Evolutionary conservation across 2,797 vertebrate genomes (phyloP), one percentile per base, ranked within the genome.

Genomic region (Limnodromus scolopaceus): DNA sequence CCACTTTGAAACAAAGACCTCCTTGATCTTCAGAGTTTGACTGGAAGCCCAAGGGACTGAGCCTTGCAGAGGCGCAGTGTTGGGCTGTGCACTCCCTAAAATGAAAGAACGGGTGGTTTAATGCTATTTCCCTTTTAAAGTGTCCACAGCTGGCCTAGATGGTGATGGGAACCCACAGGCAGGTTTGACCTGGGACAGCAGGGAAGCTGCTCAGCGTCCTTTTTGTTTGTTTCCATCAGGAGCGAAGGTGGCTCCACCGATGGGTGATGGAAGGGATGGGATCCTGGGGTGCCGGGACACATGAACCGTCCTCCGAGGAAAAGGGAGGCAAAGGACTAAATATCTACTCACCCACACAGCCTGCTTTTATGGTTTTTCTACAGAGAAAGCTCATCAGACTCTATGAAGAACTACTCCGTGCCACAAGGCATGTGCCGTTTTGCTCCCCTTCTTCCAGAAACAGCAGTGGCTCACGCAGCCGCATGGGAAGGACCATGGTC

Each of bases 261-360:
- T 3, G 16, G 41, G 28, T 0, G 8, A n/a, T 8, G 7, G 36
- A 43, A 41, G 45, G 32, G 38, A 20, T 6, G 16, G 2, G 38
- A 43, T 10, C 45, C 32, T 32, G 2, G 6, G 32, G 17, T 0
- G 0, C 22, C 2, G 2, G 45, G 45, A 51, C 36, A 13, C 22
- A 49, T 0, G 5, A 49, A 27, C 2, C 22, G 5, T 22, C 46
- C 54, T 51, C 34, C 54, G 32, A 39, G 74, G 30, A 20, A 46
- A 46, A 57, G 22, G 15, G 20, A 84, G 45, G 11, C 30, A 25
- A 51, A 39, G 39, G n/a, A 34, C 34, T 78, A n/a, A 39, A 20
- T 7, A 16, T 5, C 45, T 41, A 30, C 17, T 23, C 7, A 22
- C 16, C 18, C 32, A 20, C 6, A 1, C 34, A 45, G n/a, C 63